A percentile compares a stretch with the other conserved stretches of the same genome.
Conservation (phyloP, 2,888 invertebrate genomes). For the Tetrapedia diversipes region DNA sequence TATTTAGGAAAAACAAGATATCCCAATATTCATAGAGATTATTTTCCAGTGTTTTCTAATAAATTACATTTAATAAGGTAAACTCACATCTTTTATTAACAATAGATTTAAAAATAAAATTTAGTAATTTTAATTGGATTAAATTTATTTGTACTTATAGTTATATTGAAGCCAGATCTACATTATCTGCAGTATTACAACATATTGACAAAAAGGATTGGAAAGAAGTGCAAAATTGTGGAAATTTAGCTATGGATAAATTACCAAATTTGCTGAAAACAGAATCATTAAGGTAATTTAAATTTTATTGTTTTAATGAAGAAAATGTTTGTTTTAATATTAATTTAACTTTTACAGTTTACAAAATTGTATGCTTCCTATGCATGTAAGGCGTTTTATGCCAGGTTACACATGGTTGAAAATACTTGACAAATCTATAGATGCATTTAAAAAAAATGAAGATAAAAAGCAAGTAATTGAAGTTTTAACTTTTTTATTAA, state of each 20-base stretch:
- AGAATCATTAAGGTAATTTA: constrained; percentile 50
- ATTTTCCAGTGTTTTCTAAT: constrained; percentile 76
- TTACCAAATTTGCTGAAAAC: constrained; percentile 48
- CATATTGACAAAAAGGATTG: constrained; percentile 73
- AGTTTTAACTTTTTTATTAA: constrained; percentile 68
- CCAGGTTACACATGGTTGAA: constrained; percentile 76
- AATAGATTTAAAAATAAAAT: neutral
- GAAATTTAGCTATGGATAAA: constrained; percentile 68
- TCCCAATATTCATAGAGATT: constrained; percentile 64
- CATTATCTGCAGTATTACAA: constrained; percentile 49
- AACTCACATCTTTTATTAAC: constrained; percentile 8
- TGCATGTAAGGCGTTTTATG: constrained; percentile 72
- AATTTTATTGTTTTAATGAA: neutral
- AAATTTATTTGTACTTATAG: constrained; percentile 56
- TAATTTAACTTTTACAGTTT: constrained; percentile 55
- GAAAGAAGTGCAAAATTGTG: constrained; percentile 65
- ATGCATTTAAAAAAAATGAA: constrained; percentile 75
- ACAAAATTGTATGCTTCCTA: constrained; percentile 66
- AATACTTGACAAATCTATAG: constrained; percentile 75
- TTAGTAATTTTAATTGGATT: neutral
- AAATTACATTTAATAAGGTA: constrained; percentile 72
- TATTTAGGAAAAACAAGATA: constrained; percentile 67
- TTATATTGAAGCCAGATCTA: constrained; percentile 69
- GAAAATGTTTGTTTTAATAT: neutral
- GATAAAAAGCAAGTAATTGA: constrained; percentile 66